Percentiles rank a stretch among this genome's conserved stretches.
These are phyloP conservation scores for Anser cygnoides DNA, from an alignment of 2,113 vertebrate species.

Conservation along the genomic window DNA sequence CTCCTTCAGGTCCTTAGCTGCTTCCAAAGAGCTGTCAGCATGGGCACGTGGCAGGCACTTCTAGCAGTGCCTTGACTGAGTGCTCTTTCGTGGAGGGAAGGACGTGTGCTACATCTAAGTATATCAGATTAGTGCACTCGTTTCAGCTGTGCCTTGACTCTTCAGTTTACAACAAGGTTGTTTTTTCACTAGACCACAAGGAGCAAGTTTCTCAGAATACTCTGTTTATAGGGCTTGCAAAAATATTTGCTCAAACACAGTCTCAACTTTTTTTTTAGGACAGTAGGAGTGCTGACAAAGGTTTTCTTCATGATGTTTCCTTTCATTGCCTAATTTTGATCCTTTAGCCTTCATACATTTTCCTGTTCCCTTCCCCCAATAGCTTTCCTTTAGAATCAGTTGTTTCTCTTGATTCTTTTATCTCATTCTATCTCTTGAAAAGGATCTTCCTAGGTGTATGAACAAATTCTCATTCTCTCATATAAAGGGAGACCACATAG, in stretches of 20 bases:
- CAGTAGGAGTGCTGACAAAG: neutral
- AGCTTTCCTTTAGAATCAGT: neutral
- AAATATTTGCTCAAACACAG: neutral
- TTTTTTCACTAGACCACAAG: neutral
- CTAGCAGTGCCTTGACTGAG: fast-evolving
- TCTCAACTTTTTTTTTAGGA: neutral
- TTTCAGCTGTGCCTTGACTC: neutral
- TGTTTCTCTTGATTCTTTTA: neutral
- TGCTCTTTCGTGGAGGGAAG: fast-evolving
- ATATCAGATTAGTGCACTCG: fast-evolving
- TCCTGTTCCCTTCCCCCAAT: neutral
- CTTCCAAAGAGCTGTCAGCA: fast-evolving
- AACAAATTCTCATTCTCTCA: neutral
- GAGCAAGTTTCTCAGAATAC: neutral
- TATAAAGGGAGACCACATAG: neutral
- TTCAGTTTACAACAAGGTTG: neutral
- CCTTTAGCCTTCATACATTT: neutral
- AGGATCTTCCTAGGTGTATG: neutral
- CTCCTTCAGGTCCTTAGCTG: neutral
- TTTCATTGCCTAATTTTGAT: neutral
- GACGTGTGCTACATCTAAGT: fast-evolving
- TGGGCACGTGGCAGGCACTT: fast-evolving
- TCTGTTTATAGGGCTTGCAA: neutral
- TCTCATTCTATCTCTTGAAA: neutral
- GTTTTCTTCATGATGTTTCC: neutral